phyloP scores from a whole-genome alignment of 1,140 invertebrate species.

The Radopholus similis region DNA sequence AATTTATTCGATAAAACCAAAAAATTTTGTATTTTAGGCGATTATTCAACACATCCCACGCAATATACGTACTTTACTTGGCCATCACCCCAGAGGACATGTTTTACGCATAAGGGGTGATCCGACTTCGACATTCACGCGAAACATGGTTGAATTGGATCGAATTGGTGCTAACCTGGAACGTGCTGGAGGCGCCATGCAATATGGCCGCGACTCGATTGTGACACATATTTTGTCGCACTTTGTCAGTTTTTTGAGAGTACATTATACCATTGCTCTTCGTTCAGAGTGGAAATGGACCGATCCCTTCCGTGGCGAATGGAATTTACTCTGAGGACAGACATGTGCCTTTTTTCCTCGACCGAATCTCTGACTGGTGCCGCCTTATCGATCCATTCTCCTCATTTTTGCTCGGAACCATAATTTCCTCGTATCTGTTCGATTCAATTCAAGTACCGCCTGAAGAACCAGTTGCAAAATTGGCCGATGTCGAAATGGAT shows the following conservation, averaged over 20 bases:
- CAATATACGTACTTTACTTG: neutral
- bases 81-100: neutral
- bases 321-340: neutral
- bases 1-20: no score
- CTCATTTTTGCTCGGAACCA: constrained; percentile 30
- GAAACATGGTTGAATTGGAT: neutral
- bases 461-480: neutral
- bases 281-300: neutral
- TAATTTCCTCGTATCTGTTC: constrained; percentile 28
- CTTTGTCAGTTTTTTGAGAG: no score
- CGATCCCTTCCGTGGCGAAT: neutral
- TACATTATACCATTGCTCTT: no score
- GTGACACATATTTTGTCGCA: no score
- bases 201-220: neutral
- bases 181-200: neutral
- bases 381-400: constrained; percentile 39
- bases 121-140: neutral
- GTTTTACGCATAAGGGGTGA: constrained; percentile 7
- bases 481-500: constrained; percentile 8
- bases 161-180: neutral
- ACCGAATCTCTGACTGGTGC: constrained; percentile 32
- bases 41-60: constrained; percentile 2
- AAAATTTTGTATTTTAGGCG: neutral
- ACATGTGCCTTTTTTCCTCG: constrained; percentile 41
- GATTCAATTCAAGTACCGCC: constrained; percentile 5